These are phyloP conservation scores for Tenualosa thibaudeaui DNA, from an alignment of 2,797 vertebrate genomes.

Conservation along the genomic window DNA sequence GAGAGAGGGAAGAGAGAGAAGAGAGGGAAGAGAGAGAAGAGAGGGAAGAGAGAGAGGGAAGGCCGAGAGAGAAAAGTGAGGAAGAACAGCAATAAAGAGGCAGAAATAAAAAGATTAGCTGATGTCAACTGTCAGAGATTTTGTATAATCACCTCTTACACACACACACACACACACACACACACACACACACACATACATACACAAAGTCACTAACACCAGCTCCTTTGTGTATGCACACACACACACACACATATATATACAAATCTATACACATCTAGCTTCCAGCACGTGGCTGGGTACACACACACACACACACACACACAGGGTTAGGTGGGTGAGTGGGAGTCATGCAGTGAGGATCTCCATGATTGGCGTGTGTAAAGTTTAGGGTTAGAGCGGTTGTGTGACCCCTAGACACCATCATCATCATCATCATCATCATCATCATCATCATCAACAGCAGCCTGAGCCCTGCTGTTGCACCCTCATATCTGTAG, in stretches of 20 bases:
- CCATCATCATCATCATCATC: not conserved
- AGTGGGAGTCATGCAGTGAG: slow-evolving; percentile 56
- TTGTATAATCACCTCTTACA: not conserved
- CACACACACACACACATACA: slow-evolving; percentile 41
- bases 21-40: slow-evolving; percentile 13
- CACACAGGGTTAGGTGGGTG: slow-evolving; percentile 59
- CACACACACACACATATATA: slow-evolving; percentile 29
- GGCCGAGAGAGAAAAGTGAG: slow-evolving; percentile 37
- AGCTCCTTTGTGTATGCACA: slow-evolving; percentile 43
- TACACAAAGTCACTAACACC: slow-evolving; percentile 13
- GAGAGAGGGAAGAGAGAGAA: not conserved
- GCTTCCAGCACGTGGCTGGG: slow-evolving; percentile 25
- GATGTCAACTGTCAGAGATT: not conserved
- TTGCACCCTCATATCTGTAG: not conserved
- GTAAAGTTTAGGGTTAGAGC: slow-evolving; percentile 39
- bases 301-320: slow-evolving; percentile 18
- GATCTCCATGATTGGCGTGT: slow-evolving; percentile 44
- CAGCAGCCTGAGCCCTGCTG: not conserved
- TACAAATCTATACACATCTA: not conserved
- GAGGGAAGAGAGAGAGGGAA: not conserved
- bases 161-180: slow-evolving; percentile 9
- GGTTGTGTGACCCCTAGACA: slow-evolving; percentile 19
- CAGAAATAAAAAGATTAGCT: slow-evolving; percentile 36
- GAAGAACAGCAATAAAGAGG: not conserved
- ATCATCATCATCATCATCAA: not conserved